These are phyloP conservation scores for Ciona savignyi DNA, from an alignment of 23 tunicate species.

Conservation along the genomic window DNA sequence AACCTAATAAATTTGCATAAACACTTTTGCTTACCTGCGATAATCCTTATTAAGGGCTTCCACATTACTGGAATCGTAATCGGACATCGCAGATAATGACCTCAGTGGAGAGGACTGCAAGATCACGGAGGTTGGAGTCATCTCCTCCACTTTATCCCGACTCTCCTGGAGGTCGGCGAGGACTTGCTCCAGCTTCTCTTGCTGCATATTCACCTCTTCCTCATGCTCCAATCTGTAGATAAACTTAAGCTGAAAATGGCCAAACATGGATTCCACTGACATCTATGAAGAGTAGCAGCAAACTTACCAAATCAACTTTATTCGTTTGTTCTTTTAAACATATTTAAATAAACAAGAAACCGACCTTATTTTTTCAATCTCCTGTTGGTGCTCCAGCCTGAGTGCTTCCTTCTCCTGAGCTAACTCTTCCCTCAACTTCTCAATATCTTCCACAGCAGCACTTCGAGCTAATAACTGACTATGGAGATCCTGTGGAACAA, in stretches of 20 bases:
- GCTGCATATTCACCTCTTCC: slow-evolving; percentile 10
- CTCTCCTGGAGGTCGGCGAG: slow-evolving; percentile 28
- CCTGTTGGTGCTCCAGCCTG: slow-evolving; percentile 11
- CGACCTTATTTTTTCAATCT: slow-evolving; percentile 22
- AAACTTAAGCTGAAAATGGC: too few relatives aligned
- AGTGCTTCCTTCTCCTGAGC: slow-evolving; percentile 41
- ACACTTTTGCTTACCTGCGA: slow-evolving; percentile 25
- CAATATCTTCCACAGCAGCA: slow-evolving; percentile 52
- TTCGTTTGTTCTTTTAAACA: too few relatives aligned
- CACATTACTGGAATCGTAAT: slow-evolving; percentile 77
- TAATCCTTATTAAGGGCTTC: slow-evolving; percentile 78
- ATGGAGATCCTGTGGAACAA: slow-evolving; percentile 46
- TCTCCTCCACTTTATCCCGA: slow-evolving; percentile 28
- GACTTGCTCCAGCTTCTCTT: slow-evolving; percentile 26
- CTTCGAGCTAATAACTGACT: slow-evolving; percentile 53
- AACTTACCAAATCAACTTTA: too few relatives aligned
- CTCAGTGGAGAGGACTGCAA: slow-evolving; percentile 67
- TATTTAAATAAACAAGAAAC: too few relatives aligned
- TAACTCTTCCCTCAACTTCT: slow-evolving; percentile 39
- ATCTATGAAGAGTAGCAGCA: too few relatives aligned
- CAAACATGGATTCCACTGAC: too few relatives aligned
- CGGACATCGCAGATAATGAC: slow-evolving; percentile 74
- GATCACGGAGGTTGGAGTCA: slow-evolving; percentile 12
- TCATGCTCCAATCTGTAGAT: slow-evolving; percentile 52
- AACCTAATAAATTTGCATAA: not conserved